Percentiles rank a stretch among this genome's conserved stretches.
phyloP scores from a whole-genome alignment of 2,888 invertebrate genomes.

The Drosophila parthenogenetica region DNA sequence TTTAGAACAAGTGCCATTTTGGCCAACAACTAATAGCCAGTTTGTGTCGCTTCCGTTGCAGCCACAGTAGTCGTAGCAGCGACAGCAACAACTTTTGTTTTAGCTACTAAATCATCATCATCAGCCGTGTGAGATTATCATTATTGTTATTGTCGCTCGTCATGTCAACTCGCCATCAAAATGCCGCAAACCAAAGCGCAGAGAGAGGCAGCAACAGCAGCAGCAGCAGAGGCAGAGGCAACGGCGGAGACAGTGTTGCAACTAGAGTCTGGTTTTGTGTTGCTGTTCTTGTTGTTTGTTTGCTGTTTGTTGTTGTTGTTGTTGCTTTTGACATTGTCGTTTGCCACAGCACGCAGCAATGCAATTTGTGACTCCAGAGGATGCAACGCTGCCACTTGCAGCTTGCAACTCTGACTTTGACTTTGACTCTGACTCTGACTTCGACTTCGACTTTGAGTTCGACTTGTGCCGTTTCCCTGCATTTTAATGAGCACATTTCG shows the following conservation, averaged over 20 bases:
- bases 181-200: constrained; percentile 45
- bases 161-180: constrained; percentile 80
- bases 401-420: constrained; percentile 10
- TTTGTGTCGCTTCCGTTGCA: constrained; percentile 80
- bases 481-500: constrained; percentile 80
- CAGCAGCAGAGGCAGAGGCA: constrained; percentile 4
- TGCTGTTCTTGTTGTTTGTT: constrained; percentile 46
- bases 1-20: constrained; percentile 81
- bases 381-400: constrained; percentile 22
- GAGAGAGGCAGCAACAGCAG: not conserved
- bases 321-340: constrained; percentile 54
- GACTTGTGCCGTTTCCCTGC: constrained; percentile 60
- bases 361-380: constrained; percentile 71
- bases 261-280: constrained; percentile 50
- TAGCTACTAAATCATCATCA: constrained; percentile 22
- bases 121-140: constrained; percentile 64
- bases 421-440: constrained; percentile 24
- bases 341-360: constrained; percentile 74
- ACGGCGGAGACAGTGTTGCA: constrained; percentile 40
- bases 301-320: constrained; percentile 23
- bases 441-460: not conserved
- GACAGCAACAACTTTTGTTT: not conserved
- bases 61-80: constrained; percentile 15
- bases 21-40: constrained; percentile 79
- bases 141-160: constrained; percentile 79